phyloP scores from a whole-genome alignment of 2,797 vertebrate species.

The Lepus oiostolus region DNA sequence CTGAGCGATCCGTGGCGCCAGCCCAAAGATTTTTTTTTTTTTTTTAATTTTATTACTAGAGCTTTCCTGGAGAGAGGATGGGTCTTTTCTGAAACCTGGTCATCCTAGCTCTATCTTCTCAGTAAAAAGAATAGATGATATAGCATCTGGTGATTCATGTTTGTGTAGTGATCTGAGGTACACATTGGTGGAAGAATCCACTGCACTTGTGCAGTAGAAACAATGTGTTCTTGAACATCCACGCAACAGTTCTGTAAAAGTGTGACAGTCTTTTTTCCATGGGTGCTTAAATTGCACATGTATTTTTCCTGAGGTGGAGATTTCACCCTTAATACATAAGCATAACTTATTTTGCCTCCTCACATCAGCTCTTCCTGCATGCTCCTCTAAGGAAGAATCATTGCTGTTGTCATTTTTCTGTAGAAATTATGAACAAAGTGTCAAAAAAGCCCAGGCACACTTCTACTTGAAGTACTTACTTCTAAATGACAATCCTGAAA shows the following conservation, averaged over 20 bases:
- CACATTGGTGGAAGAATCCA: background rate
- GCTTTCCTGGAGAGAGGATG: background rate
- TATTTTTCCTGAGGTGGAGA: background rate
- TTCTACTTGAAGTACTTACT: background rate
- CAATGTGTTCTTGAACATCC: background rate
- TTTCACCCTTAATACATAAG: background rate
- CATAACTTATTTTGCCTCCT: background rate
- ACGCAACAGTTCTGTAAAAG: background rate
- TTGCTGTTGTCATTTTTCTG: background rate
- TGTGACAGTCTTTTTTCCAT: accelerated
- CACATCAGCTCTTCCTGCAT: accelerated
- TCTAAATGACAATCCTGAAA: background rate
- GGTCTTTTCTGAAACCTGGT: background rate
- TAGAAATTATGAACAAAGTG: background rate
- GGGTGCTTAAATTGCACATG: accelerated
- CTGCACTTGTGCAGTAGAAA: background rate
- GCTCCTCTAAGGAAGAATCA: background rate
- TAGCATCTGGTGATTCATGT: background rate
- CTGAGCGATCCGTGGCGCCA: too few species aligned
- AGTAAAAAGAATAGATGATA: background rate
- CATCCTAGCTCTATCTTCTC: too few species aligned
- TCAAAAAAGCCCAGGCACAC: background rate
- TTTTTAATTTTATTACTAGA: background rate
- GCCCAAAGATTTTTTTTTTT: background rate
- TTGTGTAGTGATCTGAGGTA: background rate